Evolutionary conservation across 2,797 vertebrate genomes (phyloP), one percentile per base, ranked within the genome.

Genomic region (Sebastes matsubarae): DNA sequence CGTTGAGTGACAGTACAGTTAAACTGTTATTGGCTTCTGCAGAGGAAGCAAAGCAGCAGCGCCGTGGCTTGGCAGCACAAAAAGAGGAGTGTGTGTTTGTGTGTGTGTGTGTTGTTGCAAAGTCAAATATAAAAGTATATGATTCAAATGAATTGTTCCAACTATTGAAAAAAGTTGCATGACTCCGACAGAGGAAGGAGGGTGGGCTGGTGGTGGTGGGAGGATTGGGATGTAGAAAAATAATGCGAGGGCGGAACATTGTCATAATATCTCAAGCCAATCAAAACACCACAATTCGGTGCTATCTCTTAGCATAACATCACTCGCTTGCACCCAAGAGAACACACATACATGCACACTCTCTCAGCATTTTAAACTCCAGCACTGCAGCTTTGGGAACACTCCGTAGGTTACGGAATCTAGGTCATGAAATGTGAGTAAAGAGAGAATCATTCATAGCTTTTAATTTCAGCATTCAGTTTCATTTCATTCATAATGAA

Each of bases 1-100:
- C 46, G 84, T 10, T 91, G 91, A 92, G 70, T 92, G 93, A 90
- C 91, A 83, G 86, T 65, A 68, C 81, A 83, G 81, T 91, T 89
- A 88, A 89, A 90, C 82, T 82, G 83, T 83, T 91, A 81, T 86
- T 84, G 85, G 89, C 80, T 89, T 81, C 77, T 78, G 86, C 81
- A 85, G 84, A 67, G 82, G 82, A 90, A 80, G 77, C 79, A 67
- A 82, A 88, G 75, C 57, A 78, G 69, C 38, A 58, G 75, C 71
- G n/a, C 30, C 20, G 42, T 13, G 54, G 77, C 71, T 80, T 75
- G 84, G 79, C 80, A 76, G 70, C 72, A 75, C 59, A 76, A 36
- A 55, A 80, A 80, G 24, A 75, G 38, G 18, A 57, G 59, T 69
- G 67, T 74, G 78, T 67, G 55, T 71, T 27, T 75, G 38, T 70